A percentile compares a stretch with the other conserved stretches of the same genome.
phyloP scores from a whole-genome alignment of 2,888 invertebrate genomes.

The Myathropa florea region DNA sequence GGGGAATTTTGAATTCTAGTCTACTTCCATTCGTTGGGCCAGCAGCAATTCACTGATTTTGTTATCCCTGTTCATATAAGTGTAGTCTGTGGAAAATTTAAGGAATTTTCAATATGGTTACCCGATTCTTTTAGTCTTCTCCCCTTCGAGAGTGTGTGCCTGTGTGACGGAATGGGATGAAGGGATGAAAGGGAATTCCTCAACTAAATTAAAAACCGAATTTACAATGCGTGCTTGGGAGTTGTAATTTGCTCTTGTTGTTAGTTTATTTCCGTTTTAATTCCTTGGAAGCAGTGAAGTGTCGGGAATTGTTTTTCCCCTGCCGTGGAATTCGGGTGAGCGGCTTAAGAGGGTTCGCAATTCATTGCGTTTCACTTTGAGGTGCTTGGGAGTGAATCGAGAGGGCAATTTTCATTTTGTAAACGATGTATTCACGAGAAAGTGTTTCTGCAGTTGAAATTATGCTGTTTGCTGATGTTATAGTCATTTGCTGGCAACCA shows the following conservation, averaged over 20 bases:
- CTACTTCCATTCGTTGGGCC: background rate
- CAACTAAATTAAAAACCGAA: constrained; percentile 41
- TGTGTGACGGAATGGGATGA: background rate
- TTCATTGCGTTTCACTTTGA: background rate
- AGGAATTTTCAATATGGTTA: constrained; percentile 46
- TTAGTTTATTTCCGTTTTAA: constrained; percentile 13
- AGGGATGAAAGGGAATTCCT: constrained; percentile 30
- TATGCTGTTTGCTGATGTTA: background rate
- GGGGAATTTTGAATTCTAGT: background rate
- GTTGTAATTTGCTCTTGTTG: constrained; percentile 33
- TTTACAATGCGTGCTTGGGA: constrained; percentile 39
- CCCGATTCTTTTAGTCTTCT: background rate
- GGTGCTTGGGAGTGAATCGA: background rate
- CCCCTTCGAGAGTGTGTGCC: background rate
- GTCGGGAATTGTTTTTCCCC: background rate
- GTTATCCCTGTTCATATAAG: constrained; percentile 32
- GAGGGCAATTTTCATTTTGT: background rate
- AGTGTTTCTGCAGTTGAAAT: background rate
- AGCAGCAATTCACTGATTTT: constrained; percentile 50
- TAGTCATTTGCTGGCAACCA: too few relatives aligned
- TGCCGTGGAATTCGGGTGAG: background rate
- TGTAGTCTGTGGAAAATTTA: constrained; percentile 42
- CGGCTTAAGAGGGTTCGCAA: background rate
- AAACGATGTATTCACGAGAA: background rate
- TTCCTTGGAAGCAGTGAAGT: constrained; percentile 3